These are phyloP conservation scores for Loripinus fragilis DNA, from an alignment of 2,888 invertebrate genomes.

Conservation along the genomic window DNA sequence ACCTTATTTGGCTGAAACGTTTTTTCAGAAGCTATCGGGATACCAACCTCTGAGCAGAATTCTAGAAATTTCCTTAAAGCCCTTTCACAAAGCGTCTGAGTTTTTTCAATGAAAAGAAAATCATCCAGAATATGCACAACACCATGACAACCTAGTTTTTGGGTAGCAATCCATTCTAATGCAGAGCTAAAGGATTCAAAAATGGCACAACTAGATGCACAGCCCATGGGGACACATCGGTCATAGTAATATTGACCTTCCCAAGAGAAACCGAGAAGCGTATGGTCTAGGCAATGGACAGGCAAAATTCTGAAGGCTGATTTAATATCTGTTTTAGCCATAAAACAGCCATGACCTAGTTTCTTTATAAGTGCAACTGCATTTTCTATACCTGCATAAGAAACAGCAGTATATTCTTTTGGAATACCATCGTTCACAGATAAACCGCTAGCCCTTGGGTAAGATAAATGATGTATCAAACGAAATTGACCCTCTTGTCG, in stretches of 20 bases:
- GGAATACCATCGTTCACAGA: conserved; percentile 40
- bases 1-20: conserved; percentile 19
- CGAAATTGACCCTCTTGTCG: conserved; percentile 16
- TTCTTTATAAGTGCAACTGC: conserved; percentile 20
- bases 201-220: conserved; percentile 21
- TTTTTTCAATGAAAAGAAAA: conserved; percentile 36
- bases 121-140: conserved; percentile 35
- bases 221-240: conserved; percentile 29
- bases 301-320: conserved; percentile 37
- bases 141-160: conserved; percentile 11
- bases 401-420: conserved; percentile 18
- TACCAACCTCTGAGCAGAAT: conserved; percentile 17
- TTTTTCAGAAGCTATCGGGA: conserved; percentile 23
- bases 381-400: conserved; percentile 32
- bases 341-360: background rate
- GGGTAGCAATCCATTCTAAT: conserved; percentile 37
- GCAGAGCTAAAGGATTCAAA: conserved; percentile 34
- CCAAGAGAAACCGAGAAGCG: conserved; percentile 38
- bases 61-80: background rate
- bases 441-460: conserved; percentile 20
- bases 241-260: conserved; percentile 33
- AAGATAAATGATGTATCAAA: conserved; percentile 41
- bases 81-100: background rate
- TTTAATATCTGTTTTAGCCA: conserved; percentile 34
- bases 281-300: conserved; percentile 21